Percentiles rank a stretch among this genome's conserved stretches.
Conservation (phyloP, 2,113 vertebrate genomes). For the Melierax canorus region DNA sequence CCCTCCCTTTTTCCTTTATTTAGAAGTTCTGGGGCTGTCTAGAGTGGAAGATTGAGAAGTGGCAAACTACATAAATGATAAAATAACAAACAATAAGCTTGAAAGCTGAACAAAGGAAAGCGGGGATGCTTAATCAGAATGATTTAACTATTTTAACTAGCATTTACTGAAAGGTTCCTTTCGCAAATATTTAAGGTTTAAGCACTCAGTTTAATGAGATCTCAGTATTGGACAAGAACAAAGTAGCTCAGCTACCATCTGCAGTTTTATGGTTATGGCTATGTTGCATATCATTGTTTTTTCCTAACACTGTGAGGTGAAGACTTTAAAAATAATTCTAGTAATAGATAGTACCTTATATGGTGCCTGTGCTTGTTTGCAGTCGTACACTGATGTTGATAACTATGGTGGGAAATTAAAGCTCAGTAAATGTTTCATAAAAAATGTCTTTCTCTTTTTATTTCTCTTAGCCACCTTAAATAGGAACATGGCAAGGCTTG, state of each 20-base stretch:
- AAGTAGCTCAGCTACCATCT: not conserved
- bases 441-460: not conserved
- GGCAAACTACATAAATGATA: not conserved
- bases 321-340: constrained; percentile 17
- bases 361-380: constrained; percentile 14
- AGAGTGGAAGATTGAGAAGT: not conserved
- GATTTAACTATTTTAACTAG: not conserved
- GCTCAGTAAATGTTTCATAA: not conserved
- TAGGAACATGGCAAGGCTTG: not conserved
- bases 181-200: constrained; percentile 12
- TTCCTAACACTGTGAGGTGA: not conserved
- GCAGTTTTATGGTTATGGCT: constrained; percentile 16
- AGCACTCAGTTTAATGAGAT: not conserved
- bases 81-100: not conserved
- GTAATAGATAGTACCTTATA: not conserved
- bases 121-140: not conserved
- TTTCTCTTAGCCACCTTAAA: not conserved
- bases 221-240: not conserved
- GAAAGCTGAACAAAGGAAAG: not conserved
- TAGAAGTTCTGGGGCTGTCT: not conserved
- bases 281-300: not conserved
- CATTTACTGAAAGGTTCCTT: not conserved
- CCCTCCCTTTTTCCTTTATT: not conserved
- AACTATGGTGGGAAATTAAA: not conserved
- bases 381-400: not conserved